Conservation (phyloP, 1,140 invertebrate genomes). For the Danaus melanippus region DNA sequence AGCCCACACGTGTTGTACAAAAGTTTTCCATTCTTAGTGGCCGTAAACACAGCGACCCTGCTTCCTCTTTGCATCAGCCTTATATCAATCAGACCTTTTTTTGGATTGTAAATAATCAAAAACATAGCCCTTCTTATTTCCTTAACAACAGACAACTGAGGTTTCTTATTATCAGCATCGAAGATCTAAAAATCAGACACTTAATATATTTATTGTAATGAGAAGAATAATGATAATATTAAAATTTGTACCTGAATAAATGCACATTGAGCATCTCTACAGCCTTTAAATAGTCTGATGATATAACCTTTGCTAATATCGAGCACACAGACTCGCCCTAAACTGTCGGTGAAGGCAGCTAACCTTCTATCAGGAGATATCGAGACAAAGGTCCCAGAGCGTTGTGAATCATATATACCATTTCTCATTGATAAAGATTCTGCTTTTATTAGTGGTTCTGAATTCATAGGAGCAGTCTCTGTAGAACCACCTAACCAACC, state of each 20-base stretch:
- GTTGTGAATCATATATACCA: constrained; percentile 86
- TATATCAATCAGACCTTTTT: constrained; percentile 60
- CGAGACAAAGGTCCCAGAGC: constrained; percentile 80
- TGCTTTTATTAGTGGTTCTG: constrained; percentile 70
- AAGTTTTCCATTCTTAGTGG: constrained; percentile 85
- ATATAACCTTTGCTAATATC: constrained; percentile 86
- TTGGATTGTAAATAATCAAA: constrained; percentile 62
- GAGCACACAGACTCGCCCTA: constrained; percentile 89
- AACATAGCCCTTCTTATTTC: constrained; percentile 54
- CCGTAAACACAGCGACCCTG: constrained; percentile 91
- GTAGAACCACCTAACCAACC: constrained; percentile 74
- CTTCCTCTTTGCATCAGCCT: constrained; percentile 81
- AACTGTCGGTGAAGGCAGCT: constrained; percentile 86
- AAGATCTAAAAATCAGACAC: constrained; percentile 43
- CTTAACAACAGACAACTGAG: constrained; percentile 49
- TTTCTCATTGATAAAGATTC: constrained; percentile 81
- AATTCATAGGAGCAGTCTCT: constrained; percentile 53
- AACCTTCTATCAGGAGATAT: constrained; percentile 86
- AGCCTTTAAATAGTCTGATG: constrained; percentile 94
- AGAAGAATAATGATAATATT: constrained; percentile 7
- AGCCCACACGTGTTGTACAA: constrained; percentile 86
- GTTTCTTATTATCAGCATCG: constrained; percentile 60
- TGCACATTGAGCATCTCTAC: constrained; percentile 92
- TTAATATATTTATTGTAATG: background rate
- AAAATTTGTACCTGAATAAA: constrained; percentile 82